phyloP scores from a whole-genome alignment of 2,888 invertebrate species.

The Aphrophora alni region DNA sequence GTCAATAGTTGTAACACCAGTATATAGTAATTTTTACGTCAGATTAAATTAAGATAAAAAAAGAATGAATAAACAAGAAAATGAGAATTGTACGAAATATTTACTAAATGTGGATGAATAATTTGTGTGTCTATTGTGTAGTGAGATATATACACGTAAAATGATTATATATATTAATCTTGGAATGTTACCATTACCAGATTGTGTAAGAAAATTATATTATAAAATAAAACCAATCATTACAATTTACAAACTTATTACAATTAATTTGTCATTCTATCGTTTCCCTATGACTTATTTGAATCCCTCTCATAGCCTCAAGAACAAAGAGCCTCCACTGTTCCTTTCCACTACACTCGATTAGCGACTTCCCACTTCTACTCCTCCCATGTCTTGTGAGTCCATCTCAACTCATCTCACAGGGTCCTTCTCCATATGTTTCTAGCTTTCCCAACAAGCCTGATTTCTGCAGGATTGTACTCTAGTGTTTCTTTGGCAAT shows the following conservation, averaged over 20 bases:
- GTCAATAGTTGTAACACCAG: slow-evolving; percentile 23
- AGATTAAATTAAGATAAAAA: slow-evolving; percentile 17
- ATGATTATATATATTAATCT: neutral
- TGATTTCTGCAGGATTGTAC: too few relatives aligned
- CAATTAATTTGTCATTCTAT: too few relatives aligned
- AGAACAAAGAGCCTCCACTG: too few relatives aligned
- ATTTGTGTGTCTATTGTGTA: slow-evolving; percentile 9
- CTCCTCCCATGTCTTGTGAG: too few relatives aligned
- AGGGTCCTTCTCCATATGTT: too few relatives aligned
- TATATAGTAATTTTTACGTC: slow-evolving; percentile 20
- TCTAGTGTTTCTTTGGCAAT: too few relatives aligned
- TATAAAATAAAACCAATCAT: slow-evolving; percentile 9
- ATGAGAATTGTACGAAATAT: slow-evolving; percentile 19
- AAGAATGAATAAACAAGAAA: slow-evolving; percentile 12
- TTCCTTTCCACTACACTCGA: too few relatives aligned
- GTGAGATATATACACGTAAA: slow-evolving; percentile 3
- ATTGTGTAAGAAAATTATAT: neutral
- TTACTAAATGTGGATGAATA: slow-evolving; percentile 1
- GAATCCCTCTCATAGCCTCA: too few relatives aligned
- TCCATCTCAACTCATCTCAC: too few relatives aligned
- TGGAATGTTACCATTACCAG: slow-evolving; percentile 2
- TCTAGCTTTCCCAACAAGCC: too few relatives aligned
- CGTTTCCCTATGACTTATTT: too few relatives aligned
- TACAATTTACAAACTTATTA: neutral
- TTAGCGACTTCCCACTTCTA: too few relatives aligned